A percentile compares a stretch with the other conserved stretches of the same genome.
These are phyloP conservation scores for Onychorhynchus coronatus DNA, from an alignment of 2,113 vertebrate genomes.

Conservation along the genomic window DNA sequence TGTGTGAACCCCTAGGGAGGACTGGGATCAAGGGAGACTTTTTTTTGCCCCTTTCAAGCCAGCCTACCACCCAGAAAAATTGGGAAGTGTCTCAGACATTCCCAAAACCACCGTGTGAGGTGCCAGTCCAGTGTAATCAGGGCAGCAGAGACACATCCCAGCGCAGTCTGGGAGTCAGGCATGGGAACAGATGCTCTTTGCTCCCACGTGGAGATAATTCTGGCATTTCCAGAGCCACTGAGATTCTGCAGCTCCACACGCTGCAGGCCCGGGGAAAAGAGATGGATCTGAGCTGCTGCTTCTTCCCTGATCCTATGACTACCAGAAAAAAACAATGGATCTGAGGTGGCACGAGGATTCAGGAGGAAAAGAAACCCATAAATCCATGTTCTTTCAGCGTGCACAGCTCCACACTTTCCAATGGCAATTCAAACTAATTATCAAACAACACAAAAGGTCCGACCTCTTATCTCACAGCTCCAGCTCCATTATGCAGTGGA, in stretches of 20 bases:
- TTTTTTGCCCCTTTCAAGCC: neutral
- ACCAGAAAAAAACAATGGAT: rapidly evolving
- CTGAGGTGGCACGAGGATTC: rapidly evolving
- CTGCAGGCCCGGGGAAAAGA: neutral
- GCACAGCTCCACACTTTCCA: neutral
- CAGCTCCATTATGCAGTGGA: rapidly evolving
- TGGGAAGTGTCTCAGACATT: neutral
- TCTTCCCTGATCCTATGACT: rapidly evolving
- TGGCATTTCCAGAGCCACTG: neutral
- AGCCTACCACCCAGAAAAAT: neutral
- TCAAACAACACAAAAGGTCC: neutral
- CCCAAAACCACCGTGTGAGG: neutral
- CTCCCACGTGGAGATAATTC: neutral
- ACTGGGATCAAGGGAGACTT: rapidly evolving
- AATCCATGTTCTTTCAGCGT: rapidly evolving
- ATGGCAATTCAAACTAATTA: neutral
- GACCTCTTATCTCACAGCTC: rapidly evolving
- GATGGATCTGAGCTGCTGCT: neutral
- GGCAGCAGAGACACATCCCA: neutral
- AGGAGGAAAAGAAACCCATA: neutral
- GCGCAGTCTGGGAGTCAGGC: neutral
- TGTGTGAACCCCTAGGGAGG: neutral
- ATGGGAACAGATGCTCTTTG: neutral
- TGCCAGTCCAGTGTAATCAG: neutral
- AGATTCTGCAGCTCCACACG: neutral